A percentile compares a stretch with the other conserved stretches of the same genome.
Evolutionary conservation across 2,113 vertebrate genomes (phyloP).

Genomic region (Aramus guarauna): DNA sequence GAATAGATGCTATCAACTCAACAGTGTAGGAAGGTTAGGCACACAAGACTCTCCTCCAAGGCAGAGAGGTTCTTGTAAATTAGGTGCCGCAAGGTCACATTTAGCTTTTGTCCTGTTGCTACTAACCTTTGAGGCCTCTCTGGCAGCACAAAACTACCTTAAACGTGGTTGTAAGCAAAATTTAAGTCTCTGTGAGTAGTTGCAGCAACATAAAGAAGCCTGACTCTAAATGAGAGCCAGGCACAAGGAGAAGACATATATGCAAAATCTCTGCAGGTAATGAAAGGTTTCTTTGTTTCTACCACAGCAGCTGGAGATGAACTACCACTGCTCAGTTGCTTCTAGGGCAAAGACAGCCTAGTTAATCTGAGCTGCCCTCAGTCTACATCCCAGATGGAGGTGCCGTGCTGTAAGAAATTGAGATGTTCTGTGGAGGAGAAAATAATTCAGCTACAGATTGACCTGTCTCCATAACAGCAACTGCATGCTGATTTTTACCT

Average conservation of each 20-base stretch:
- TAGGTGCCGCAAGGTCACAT: neutral
- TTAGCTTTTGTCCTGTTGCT: neutral
- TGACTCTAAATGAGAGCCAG: neutral
- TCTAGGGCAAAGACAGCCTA: neutral
- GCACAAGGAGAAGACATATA: neutral
- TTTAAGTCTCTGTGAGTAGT: neutral
- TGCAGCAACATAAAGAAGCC: neutral
- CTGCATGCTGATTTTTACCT: neutral
- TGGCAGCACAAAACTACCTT: neutral
- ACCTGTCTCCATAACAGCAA: neutral
- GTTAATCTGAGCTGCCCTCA: neutral
- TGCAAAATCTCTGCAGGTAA: neutral
- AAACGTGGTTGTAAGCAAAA: neutral
- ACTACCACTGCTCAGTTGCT: neutral
- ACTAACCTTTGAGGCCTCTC: neutral
- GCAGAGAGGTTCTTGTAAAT: neutral
- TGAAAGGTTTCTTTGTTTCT: neutral
- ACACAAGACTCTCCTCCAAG: neutral
- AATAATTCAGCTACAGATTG: neutral
- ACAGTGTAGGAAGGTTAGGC: neutral
- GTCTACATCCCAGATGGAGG: neutral
- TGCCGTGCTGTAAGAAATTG: neutral
- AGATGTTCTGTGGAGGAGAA: neutral
- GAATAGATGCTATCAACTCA: neutral
- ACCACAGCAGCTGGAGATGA: neutral